Conservation (phyloP, 1,140 invertebrate genomes). For the Ceratina japonica region DNA sequence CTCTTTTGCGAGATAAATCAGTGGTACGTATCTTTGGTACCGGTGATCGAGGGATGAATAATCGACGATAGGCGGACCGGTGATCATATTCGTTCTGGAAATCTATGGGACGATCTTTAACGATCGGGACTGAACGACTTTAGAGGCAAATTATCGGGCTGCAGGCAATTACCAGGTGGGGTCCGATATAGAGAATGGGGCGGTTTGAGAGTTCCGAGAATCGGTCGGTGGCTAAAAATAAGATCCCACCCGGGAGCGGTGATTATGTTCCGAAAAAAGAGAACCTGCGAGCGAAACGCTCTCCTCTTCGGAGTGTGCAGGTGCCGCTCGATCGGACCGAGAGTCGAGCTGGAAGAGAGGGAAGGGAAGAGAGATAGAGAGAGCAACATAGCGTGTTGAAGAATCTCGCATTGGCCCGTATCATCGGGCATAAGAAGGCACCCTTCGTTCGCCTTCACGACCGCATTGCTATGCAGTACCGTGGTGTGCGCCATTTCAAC, state of each 20-base stretch:
- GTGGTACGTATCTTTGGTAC: not conserved
- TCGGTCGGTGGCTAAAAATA: conserved; percentile 76
- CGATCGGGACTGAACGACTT: conserved; percentile 67
- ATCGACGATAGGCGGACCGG: conserved; percentile 3
- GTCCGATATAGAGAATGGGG: conserved; percentile 59
- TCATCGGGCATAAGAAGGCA: conserved; percentile 24
- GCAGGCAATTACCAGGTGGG: conserved; percentile 72
- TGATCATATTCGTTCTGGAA: conserved; percentile 21
- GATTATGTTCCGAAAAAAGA: conserved; percentile 77
- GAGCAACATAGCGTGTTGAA: conserved; percentile 30
- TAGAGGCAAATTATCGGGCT: conserved; percentile 73
- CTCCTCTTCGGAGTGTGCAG: conserved; percentile 47
- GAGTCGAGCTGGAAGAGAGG: conserved; percentile 43
- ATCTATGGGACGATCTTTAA: conserved; percentile 62
- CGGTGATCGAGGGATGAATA: not conserved
- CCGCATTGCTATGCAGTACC: conserved; percentile 18
- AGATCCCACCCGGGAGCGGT: conserved; percentile 77
- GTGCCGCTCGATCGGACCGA: conserved; percentile 54
- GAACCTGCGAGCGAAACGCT: conserved; percentile 62
- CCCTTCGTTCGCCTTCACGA: not conserved
- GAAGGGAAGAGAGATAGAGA: conserved; percentile 3
- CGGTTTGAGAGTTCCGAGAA: conserved; percentile 74
- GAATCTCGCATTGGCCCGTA: conserved; percentile 46
- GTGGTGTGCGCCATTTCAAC: conserved; percentile 54
- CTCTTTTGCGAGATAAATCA: not conserved